phyloP scores from a whole-genome alignment of 2,113 vertebrate species.

The Microtus pennsylvanicus region DNA sequence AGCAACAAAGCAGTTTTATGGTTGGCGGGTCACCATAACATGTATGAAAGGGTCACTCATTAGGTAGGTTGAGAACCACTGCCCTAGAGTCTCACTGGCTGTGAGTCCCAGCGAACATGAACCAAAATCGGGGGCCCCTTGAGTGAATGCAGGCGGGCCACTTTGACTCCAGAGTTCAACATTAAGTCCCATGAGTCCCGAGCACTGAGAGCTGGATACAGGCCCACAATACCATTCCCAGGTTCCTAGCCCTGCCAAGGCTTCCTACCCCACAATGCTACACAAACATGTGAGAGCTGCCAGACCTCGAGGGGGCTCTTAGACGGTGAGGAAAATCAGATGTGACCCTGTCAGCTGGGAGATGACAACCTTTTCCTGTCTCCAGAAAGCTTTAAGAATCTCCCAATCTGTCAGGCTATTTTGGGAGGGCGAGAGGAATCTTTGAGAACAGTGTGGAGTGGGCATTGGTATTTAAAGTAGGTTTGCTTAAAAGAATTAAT shows the following conservation, averaged over 20 bases:
- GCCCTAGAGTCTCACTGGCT: not conserved
- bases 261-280: too few relatives aligned
- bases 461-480: conserved; percentile 20
- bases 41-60: not conserved
- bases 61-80: not conserved
- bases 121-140: not conserved
- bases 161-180: not conserved
- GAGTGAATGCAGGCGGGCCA: not conserved
- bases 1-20: not conserved
- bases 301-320: not conserved
- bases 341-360: not conserved
- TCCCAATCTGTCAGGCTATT: not conserved
- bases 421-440: not conserved
- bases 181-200: not conserved
- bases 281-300: not conserved
- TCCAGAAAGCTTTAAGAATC: not conserved
- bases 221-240: not conserved
- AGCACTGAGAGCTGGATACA: not conserved
- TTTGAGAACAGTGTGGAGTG: not conserved
- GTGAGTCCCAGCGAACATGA: accelerated
- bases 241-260: not conserved
- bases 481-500: not conserved
- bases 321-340: not conserved
- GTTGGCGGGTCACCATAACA: not conserved
- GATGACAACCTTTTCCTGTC: not conserved